Evolutionary conservation across 1,140 invertebrate species (phyloP).

Genomic region (Brachionus plicatilis): DNA sequence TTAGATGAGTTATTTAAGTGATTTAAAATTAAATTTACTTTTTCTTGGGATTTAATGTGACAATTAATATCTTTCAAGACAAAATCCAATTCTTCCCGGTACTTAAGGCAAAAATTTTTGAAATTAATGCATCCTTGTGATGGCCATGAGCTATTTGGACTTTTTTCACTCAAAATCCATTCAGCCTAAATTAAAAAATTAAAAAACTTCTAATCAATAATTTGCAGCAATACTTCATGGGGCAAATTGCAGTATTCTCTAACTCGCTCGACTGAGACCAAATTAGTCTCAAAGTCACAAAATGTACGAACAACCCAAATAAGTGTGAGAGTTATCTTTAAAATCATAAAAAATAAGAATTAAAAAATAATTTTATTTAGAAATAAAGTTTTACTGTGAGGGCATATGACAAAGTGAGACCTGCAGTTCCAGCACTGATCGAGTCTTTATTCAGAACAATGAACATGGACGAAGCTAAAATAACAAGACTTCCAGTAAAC

Average conservation of each 20-base stretch:
- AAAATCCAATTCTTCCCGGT: slow-evolving; percentile 47
- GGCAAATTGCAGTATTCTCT: slow-evolving; percentile 85
- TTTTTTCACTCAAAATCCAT: slow-evolving; percentile 43
- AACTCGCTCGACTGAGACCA: slow-evolving; percentile 92
- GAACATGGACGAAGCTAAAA: slow-evolving; percentile 4
- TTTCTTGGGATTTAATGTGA: slow-evolving; percentile 55
- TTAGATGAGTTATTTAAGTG: background rate
- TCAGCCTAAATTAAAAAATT: slow-evolving; percentile 43
- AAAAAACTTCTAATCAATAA: too few relatives aligned
- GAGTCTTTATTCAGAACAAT: slow-evolving; percentile 8
- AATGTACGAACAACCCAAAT: slow-evolving; percentile 95
- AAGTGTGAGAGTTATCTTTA: slow-evolving; percentile 75
- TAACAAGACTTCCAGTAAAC: background rate
- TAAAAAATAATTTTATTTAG: too few relatives aligned
- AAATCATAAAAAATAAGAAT: too few relatives aligned
- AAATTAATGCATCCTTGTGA: slow-evolving; percentile 59
- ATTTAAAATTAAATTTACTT: slow-evolving; percentile 43
- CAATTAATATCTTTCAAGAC: slow-evolving; percentile 47
- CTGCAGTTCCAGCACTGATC: slow-evolving; percentile 54
- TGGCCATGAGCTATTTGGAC: slow-evolving; percentile 59
- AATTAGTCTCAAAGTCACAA: slow-evolving; percentile 92
- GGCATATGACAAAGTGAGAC: slow-evolving; percentile 60
- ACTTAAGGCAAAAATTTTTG: slow-evolving; percentile 50
- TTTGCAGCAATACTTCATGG: slow-evolving; percentile 48
- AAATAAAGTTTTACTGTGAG: slow-evolving; percentile 45